These are phyloP conservation scores for Dermatophagoides farinae DNA, from an alignment of 1,140 invertebrate genomes.

Conservation along the genomic window DNA sequence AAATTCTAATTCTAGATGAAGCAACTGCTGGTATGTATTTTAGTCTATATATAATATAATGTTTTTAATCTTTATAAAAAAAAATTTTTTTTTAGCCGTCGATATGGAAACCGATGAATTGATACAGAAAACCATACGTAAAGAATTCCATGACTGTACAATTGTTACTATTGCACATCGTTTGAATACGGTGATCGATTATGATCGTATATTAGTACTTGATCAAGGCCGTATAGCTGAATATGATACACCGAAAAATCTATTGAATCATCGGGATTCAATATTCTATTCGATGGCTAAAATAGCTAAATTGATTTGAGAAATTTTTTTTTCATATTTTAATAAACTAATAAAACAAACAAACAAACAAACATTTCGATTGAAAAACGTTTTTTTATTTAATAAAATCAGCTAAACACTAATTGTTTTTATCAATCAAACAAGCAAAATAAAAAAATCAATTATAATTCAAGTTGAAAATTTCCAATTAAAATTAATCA, in stretches of 20 bases:
- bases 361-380: neutral
- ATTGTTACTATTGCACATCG: conserved; percentile 30
- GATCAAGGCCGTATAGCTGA: conserved; percentile 28
- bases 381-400: neutral
- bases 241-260: conserved; percentile 26
- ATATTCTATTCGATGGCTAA: conserved; percentile 26
- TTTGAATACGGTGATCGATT: conserved; percentile 28
- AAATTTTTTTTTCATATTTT: no score
- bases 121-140: conserved; percentile 27
- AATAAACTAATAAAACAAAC: neutral
- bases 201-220: conserved; percentile 23
- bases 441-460: neutral
- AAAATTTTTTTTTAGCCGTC: conserved; percentile 18
- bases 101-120: conserved; percentile 27
- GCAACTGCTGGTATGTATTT: conserved; percentile 27
- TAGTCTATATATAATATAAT: conserved; percentile 25
- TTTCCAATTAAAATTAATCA: no score
- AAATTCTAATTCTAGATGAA: conserved; percentile 34
- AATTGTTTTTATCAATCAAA: neutral
- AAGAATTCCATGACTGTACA: conserved; percentile 26
- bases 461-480: no score
- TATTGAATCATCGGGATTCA: conserved; percentile 23
- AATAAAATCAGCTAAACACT: neutral
- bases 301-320: conserved; percentile 22
- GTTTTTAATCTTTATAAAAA: conserved; percentile 17